Percentiles rank a stretch among this genome's conserved stretches.
phyloP scores from a whole-genome alignment of 2,888 invertebrate genomes.

The Heteromurus nitidus region DNA sequence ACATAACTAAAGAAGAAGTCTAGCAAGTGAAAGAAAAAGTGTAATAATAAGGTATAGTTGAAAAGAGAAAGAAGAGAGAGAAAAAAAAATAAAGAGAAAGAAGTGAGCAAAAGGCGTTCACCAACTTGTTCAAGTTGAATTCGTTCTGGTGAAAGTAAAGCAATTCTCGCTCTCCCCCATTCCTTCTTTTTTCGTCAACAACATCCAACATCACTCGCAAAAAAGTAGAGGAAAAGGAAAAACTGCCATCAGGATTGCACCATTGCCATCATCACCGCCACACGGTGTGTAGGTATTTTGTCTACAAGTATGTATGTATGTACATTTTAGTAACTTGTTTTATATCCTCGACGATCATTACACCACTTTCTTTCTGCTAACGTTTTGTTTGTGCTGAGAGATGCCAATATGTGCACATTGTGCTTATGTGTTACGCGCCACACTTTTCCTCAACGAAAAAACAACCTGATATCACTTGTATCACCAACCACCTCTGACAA shows the following conservation, averaged over 20 bases:
- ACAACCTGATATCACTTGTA: no score
- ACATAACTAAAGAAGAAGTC: conserved; percentile 3
- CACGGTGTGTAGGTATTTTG: conserved; percentile 5
- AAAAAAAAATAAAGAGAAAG: conserved; percentile 38
- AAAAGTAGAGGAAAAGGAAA: not conserved
- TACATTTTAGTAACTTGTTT: conserved; percentile 1
- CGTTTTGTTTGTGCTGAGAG: no score
- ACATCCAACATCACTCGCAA: not conserved
- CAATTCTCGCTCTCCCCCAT: conserved; percentile 36
- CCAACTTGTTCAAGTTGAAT: conserved; percentile 42
- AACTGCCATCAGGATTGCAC: conserved; percentile 31
- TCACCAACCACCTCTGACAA: no score
- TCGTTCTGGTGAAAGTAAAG: conserved; percentile 38
- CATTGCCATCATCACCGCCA: conserved; percentile 29
- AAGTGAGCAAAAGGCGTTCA: conserved; percentile 42
- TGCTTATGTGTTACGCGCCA: no score
- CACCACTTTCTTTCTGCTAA: not conserved
- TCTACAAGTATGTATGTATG: not conserved
- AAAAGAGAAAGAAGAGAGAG: conserved; percentile 10
- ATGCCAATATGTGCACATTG: no score
- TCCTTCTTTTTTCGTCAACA: conserved; percentile 25
- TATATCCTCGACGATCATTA: not conserved
- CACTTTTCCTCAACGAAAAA: no score
- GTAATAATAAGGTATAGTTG: no score
- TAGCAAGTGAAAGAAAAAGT: no score